phyloP scores from a whole-genome alignment of 2,113 vertebrate species.

The Gambusia holbrooki region DNA sequence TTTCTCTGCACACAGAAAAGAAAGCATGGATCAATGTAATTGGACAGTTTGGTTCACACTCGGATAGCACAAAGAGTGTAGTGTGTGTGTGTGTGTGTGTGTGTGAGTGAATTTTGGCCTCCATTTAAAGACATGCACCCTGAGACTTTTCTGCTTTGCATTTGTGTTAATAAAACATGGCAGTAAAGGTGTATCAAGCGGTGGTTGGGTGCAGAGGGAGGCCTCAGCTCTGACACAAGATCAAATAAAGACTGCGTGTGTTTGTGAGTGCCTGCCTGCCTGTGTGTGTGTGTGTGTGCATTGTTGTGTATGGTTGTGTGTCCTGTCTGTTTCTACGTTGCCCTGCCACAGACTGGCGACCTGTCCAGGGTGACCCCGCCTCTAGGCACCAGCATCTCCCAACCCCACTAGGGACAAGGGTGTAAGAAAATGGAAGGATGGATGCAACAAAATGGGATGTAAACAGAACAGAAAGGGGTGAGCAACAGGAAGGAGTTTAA shows the following conservation, averaged over 20 bases:
- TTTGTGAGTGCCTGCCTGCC: not conserved
- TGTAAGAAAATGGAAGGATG: constrained; percentile 22
- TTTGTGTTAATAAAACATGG: constrained; percentile 64
- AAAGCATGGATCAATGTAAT: constrained; percentile 63
- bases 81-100: not conserved
- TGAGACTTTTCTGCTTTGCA: constrained; percentile 22
- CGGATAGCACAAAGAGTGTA: constrained; percentile 24
- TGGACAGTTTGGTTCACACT: constrained; percentile 61
- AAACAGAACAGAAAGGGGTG: constrained; percentile 33
- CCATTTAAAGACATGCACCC: constrained; percentile 2
- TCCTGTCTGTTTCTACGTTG: too few relatives aligned
- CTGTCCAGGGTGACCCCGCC: too few relatives aligned
- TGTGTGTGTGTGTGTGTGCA: too few relatives aligned
- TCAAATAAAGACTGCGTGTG: constrained; percentile 25
- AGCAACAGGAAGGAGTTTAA: not conserved
- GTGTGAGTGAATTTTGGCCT: not conserved
- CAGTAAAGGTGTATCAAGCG: constrained; percentile 61
- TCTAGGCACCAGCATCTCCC: too few relatives aligned
- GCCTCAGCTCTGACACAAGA: constrained; percentile 33
- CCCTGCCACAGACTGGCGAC: too few relatives aligned
- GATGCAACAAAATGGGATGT: constrained; percentile 23
- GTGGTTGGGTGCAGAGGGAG: constrained; percentile 24
- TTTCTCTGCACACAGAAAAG: constrained; percentile 40
- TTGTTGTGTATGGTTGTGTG: too few relatives aligned
- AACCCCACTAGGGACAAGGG: too few relatives aligned